A percentile compares a stretch with the other conserved stretches of the same genome.
phyloP scores from a whole-genome alignment of 2,797 vertebrate genomes.

The Mormyrus proboscirostris region DNA sequence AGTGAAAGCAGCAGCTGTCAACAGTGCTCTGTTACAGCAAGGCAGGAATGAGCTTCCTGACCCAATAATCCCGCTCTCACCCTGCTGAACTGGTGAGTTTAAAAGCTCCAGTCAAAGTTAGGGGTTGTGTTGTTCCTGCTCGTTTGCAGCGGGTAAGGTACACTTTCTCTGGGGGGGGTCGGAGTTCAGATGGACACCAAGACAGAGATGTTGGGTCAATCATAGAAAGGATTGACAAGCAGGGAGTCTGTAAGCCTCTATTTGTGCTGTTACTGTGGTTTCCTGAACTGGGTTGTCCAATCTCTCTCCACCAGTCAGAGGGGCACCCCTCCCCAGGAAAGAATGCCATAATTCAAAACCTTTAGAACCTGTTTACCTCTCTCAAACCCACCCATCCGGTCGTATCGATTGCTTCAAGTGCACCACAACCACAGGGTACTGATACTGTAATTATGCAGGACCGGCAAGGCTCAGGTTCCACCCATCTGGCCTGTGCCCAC shows the following conservation, averaged over 20 bases:
- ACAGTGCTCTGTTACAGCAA: not conserved
- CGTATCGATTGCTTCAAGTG: not conserved
- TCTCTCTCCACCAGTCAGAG: not conserved
- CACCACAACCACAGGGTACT: not conserved
- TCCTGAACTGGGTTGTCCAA: not conserved
- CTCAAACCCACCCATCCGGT: not conserved
- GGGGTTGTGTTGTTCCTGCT: not conserved
- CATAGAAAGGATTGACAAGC: not conserved
- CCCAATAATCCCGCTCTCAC: not conserved
- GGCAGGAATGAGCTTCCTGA: not conserved
- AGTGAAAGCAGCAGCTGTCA: not conserved
- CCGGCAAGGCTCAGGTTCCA: conserved; percentile 22
- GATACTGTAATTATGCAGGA: conserved; percentile 23
- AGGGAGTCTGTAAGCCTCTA: conserved; percentile 25
- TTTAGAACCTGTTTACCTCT: not conserved
- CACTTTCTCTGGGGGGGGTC: not conserved
- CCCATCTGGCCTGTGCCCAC: conserved; percentile 10
- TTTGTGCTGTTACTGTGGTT: conserved; percentile 28
- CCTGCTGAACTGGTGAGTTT: not conserved
- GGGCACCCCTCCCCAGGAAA: not conserved
- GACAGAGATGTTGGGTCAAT: not conserved
- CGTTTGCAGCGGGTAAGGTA: not conserved
- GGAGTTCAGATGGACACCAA: not conserved
- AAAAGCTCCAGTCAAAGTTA: not conserved
- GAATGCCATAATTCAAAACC: not conserved